These are phyloP conservation scores for Strigops habroptila DNA, from an alignment of 2,113 vertebrate genomes.

Conservation along the genomic window DNA sequence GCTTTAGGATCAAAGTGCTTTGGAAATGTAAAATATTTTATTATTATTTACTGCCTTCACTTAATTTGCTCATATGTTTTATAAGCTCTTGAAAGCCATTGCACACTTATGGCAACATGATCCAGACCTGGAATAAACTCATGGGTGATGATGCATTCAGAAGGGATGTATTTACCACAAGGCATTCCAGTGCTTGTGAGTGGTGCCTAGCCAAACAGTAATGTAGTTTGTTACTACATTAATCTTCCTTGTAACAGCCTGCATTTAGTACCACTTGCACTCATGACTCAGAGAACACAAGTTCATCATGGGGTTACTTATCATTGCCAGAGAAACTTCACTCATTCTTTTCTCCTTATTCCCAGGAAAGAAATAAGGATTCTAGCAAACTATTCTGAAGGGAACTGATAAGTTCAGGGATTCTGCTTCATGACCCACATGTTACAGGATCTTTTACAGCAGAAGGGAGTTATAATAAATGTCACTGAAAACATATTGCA, in stretches of 20 bases:
- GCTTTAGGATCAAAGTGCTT: background rate
- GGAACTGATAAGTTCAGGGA: background rate
- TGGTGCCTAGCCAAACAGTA: too few relatives aligned
- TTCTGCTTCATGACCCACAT: background rate
- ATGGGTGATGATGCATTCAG: background rate
- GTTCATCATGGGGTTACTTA: background rate
- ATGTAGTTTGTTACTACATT: background rate
- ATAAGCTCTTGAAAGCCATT: conserved; percentile 4
- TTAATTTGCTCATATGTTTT: conserved; percentile 5
- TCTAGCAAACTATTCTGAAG: background rate
- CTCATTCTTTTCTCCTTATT: background rate
- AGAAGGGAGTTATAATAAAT: background rate
- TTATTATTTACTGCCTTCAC: conserved; percentile 3
- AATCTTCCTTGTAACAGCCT: background rate
- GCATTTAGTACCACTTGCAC: background rate
- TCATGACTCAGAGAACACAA: background rate
- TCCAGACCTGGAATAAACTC: background rate
- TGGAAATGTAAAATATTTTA: background rate
- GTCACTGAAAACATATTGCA: background rate
- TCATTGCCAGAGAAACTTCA: background rate
- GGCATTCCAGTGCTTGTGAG: background rate
- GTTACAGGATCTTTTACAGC: background rate
- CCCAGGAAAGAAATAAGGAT: background rate
- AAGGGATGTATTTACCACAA: background rate
- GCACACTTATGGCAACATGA: background rate